Evolutionary conservation across 2,888 invertebrate genomes (phyloP).

Genomic region (Brachyptera putata): DNA sequence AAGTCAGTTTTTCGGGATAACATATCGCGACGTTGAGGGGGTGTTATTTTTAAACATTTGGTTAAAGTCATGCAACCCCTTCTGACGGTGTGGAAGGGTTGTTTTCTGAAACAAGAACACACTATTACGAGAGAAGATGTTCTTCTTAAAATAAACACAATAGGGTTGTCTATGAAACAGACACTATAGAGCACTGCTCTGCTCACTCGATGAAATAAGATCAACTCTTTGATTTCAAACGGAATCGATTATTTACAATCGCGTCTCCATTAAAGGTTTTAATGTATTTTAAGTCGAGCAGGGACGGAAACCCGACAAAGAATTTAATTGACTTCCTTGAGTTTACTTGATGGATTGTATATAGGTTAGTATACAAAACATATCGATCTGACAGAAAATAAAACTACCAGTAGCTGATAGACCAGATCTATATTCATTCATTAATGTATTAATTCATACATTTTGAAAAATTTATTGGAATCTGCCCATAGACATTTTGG

Average conservation of each 20-base stretch:
- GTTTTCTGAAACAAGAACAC: neutral
- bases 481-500: no score
- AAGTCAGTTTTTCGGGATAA: neutral
- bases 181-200: no score
- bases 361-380: no score
- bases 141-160: slow-evolving; percentile 2
- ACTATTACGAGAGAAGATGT: neutral
- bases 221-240: neutral
- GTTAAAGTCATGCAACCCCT: neutral
- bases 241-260: neutral
- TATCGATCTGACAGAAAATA: no score
- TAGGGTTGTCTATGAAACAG: neutral
- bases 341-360: no score
- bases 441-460: no score
- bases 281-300: no score
- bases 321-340: neutral
- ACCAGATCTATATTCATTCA: no score
- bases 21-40: neutral
- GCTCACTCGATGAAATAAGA: slow-evolving; percentile 1
- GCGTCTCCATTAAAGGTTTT: neutral
- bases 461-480: no score
- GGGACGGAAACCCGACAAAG: neutral
- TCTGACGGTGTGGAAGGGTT: slow-evolving; percentile 9
- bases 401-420: no score
- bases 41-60: slow-evolving; percentile 16